Base-by-base conservation (phyloP, 1,140 invertebrate species). In the Hesperophylax magnus region DNA sequence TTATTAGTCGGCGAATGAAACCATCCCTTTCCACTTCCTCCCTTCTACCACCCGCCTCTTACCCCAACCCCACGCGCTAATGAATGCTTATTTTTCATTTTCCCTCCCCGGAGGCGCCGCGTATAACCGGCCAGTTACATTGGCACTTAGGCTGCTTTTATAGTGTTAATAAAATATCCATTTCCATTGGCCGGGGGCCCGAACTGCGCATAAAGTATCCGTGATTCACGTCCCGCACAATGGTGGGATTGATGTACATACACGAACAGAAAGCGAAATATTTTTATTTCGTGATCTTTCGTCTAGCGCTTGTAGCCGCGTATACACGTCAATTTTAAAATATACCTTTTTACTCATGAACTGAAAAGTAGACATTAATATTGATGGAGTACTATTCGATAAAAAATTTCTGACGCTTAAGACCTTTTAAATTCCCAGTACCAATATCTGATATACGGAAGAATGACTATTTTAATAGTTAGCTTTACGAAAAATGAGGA, bases 51-150 rank as follows among this genome's bases (percentile, higher is more conserved):
- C n/a, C n/a, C 47, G 15, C 53, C 69, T 20, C 52, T 52, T 18
- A 18, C 63, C 31, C 63, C 22, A 3, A 20, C 77, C 52, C 20
- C 67, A 17, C 24, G 39, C 81, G 71, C 72, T 79, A 79, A 82
- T 79, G 77, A 79, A 82, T 82, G 81, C 79, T 77, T 82, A 82
- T 79, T 82, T 82, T 82, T 82, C 77, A 82, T 82, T 82, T 78
- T 79, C 69, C 31, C 27, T 67, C 72, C 71, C 77, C 81, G 31
- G 77, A 63, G 74, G 78, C 22, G 77, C 53, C 34, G 65, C 56
- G 54, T 39, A 78, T 52, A 78, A 52, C 80, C 53, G 67, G 65
- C 61, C 75, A 69, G 63, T 72, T 54, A 81, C 63, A 78, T 74
- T 77, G 76, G 63, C 80, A 82, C 76, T 82, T 77, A 82, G 60